These are phyloP conservation scores for Quiscalus mexicanus DNA, from an alignment of 2,113 vertebrate genomes.

Conservation along the genomic window DNA sequence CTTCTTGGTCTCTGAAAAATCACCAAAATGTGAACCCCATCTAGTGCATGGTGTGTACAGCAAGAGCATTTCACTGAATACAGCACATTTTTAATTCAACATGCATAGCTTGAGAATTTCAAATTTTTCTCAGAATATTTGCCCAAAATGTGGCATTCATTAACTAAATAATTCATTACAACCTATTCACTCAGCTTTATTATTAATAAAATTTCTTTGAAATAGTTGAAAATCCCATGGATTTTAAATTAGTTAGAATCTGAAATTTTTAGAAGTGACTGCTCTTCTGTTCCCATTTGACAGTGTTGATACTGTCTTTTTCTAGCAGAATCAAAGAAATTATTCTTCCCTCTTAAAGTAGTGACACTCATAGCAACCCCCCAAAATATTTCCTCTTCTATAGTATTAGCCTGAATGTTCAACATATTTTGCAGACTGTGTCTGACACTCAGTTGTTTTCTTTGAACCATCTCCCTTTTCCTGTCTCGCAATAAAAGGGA, in stretches of 20 bases:
- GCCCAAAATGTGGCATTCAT: background rate
- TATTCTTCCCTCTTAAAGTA: background rate
- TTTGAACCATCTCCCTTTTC: conserved; percentile 6
- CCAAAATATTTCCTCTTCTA: background rate
- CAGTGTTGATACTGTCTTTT: conserved; percentile 5
- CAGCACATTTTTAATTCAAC: background rate
- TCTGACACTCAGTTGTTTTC: conserved; percentile 25
- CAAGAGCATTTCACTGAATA: background rate
- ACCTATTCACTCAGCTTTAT: conserved; percentile 32
- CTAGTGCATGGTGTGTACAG: background rate
- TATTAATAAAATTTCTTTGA: conserved; percentile 56
- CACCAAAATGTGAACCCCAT: background rate
- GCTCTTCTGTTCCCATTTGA: conserved; percentile 13
- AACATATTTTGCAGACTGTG: background rate
- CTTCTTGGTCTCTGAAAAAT: background rate
- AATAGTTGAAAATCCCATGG: conserved; percentile 32
- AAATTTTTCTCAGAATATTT: background rate
- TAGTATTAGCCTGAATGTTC: background rate
- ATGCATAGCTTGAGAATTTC: background rate
- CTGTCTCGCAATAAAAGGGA: background rate
- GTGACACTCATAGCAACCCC: background rate
- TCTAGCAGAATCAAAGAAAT: conserved; percentile 24
- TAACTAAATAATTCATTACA: conserved; percentile 43
- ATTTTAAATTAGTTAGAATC: conserved; percentile 44
- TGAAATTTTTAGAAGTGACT: conserved; percentile 52